phyloP scores from a whole-genome alignment of 2,113 vertebrate genomes.

The Trogon surrucura region DNA sequence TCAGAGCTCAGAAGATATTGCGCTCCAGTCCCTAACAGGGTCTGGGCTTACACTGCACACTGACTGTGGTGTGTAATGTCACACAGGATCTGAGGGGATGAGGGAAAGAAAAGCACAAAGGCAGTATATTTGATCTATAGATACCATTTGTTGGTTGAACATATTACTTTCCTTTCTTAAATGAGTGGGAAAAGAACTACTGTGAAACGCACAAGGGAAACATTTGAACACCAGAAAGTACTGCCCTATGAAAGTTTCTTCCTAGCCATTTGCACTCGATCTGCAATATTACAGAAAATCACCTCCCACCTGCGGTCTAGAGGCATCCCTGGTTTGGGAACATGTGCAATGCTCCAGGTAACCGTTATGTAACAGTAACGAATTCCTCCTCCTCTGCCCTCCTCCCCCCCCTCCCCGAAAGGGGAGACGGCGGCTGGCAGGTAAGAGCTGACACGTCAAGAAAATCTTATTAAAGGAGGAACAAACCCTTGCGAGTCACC shows the following conservation, averaged over 20 bases:
- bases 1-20: neutral
- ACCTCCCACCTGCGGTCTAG: neutral
- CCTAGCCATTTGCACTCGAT: neutral
- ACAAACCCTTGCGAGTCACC: neutral
- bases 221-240: neutral
- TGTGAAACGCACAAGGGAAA: neutral
- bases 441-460: slow-evolving; percentile 37
- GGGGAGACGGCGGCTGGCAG: slow-evolving; percentile 40
- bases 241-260: slow-evolving; percentile 32
- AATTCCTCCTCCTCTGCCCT: neutral
- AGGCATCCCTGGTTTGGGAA: slow-evolving; percentile 58
- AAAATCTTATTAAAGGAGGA: slow-evolving; percentile 24
- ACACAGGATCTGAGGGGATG: neutral
- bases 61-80: neutral
- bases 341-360: slow-evolving; percentile 63
- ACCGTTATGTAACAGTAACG: slow-evolving; percentile 68
- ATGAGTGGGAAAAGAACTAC: neutral
- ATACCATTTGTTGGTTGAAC: neutral
- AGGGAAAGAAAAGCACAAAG: neutral
- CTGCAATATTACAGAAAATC: neutral
- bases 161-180: neutral
- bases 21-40: neutral
- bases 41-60: neutral
- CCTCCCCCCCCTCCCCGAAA: neutral
- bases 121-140: neutral